Evolutionary conservation across 37 sponge, comb jelly and placozoan genomes (phyloP).

Genomic region (Bolinopsis microptera): DNA sequence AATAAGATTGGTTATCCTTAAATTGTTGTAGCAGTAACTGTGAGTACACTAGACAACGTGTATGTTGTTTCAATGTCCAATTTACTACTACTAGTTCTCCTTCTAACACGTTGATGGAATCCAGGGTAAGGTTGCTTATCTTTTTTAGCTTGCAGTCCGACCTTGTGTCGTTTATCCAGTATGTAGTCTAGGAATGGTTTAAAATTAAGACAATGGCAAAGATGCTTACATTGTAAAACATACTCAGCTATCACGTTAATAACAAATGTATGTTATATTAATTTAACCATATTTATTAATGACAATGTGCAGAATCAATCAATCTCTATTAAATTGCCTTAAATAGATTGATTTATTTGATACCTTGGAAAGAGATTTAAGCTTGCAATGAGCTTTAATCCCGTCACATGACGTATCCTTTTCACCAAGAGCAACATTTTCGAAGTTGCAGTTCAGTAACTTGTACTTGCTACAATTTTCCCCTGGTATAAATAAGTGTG

Average conservation of each 20-base stretch:
- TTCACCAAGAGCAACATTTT: not conserved
- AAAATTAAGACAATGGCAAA: not conserved
- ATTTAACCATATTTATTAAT: too few relatives aligned
- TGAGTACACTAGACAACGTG: not conserved
- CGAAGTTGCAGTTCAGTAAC: not conserved
- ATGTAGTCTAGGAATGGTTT: not conserved
- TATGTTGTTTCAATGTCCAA: not conserved
- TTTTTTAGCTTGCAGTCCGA: not conserved
- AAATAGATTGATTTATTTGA: not conserved
- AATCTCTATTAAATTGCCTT: too few relatives aligned
- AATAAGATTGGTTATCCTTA: not conserved
- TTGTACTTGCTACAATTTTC: not conserved
- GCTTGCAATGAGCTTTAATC: not conserved
- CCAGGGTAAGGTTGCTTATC: not conserved
- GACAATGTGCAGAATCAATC: too few relatives aligned
- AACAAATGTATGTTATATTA: too few relatives aligned
- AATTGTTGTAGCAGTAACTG: not conserved
- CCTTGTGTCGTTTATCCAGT: not conserved
- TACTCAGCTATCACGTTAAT: too few relatives aligned
- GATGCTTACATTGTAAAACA: too few relatives aligned
- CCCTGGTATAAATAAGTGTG: not conserved
- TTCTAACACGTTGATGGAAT: not conserved
- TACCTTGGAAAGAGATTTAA: not conserved
- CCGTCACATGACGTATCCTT: not conserved
- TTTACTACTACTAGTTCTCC: not conserved